Evolutionary conservation across 1,140 invertebrate species (phyloP).

Genomic region (Saccostrea echinata): DNA sequence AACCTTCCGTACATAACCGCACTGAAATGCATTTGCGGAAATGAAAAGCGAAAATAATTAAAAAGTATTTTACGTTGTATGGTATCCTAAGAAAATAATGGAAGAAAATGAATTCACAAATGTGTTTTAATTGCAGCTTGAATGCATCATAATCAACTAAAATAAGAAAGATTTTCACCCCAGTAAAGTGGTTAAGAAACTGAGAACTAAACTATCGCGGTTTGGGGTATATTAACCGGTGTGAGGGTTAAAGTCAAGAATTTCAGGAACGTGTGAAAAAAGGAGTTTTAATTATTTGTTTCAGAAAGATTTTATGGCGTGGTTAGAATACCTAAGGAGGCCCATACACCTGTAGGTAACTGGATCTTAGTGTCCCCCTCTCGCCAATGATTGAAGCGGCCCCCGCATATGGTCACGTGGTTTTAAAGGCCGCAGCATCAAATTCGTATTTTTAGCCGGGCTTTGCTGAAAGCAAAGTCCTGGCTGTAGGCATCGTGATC

Average conservation of each 20-base stretch:
- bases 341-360: conserved; percentile 12
- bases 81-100: too few species aligned
- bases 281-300: background rate
- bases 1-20: too few species aligned
- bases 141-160: background rate
- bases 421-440: background rate
- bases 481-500: too few species aligned
- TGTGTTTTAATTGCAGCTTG: too few species aligned
- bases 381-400: conserved; percentile 26
- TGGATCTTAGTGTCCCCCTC: background rate
- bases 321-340: background rate
- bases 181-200: background rate
- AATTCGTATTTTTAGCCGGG: background rate
- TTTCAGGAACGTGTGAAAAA: conserved; percentile 29
- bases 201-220: background rate
- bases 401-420: background rate
- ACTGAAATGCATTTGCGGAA: too few species aligned
- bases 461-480: too few species aligned
- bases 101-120: too few species aligned
- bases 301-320: background rate
- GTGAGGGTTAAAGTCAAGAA: background rate
- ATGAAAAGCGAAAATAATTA: too few species aligned
- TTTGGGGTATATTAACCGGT: conserved; percentile 10
- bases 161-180: background rate
- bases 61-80: too few species aligned